These are phyloP conservation scores for Oxystoma pomonae DNA, from an alignment of 2,888 invertebrate genomes.

Conservation along the genomic window DNA sequence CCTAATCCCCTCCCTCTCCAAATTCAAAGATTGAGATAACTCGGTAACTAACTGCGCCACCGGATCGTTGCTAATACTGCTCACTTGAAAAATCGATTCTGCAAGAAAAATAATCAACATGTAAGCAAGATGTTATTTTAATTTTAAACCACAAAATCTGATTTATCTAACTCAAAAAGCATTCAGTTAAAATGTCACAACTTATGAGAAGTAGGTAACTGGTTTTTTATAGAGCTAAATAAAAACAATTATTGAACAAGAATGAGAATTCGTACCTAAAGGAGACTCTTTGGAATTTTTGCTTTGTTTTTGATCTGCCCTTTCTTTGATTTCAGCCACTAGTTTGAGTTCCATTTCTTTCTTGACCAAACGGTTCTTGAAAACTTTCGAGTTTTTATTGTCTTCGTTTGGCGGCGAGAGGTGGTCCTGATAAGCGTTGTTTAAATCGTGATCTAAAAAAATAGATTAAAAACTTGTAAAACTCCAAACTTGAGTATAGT, in stretches of 20 bases:
- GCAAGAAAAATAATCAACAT: constrained; percentile 20
- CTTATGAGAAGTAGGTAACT: no score
- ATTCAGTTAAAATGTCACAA: no score
- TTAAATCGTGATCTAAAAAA: neutral
- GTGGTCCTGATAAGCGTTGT: constrained; percentile 3
- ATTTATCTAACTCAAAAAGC: no score
- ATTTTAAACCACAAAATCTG: no score
- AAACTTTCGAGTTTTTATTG: constrained; percentile 40
- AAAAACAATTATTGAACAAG: no score
- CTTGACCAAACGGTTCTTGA: constrained; percentile 57
- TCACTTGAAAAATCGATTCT: constrained; percentile 47
- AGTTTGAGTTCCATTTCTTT: constrained; percentile 82
- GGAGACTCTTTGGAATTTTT: constrained; percentile 55
- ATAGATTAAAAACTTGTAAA: no score
- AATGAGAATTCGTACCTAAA: neutral
- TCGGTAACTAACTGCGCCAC: constrained; percentile 79
- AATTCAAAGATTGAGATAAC: constrained; percentile 76
- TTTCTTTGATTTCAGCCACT: constrained; percentile 80
- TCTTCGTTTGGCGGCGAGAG: constrained; percentile 35
- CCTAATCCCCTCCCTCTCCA: constrained; percentile 30
- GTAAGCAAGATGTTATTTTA: no score
- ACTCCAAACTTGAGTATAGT: no score
- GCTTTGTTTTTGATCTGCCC: constrained; percentile 60
- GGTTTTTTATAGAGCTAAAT: no score
- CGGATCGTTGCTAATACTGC: constrained; percentile 62